Percentiles rank a stretch among this genome's conserved stretches.
Evolutionary conservation across 1,140 invertebrate species (phyloP).

Genomic region (Aethina tumida): DNA sequence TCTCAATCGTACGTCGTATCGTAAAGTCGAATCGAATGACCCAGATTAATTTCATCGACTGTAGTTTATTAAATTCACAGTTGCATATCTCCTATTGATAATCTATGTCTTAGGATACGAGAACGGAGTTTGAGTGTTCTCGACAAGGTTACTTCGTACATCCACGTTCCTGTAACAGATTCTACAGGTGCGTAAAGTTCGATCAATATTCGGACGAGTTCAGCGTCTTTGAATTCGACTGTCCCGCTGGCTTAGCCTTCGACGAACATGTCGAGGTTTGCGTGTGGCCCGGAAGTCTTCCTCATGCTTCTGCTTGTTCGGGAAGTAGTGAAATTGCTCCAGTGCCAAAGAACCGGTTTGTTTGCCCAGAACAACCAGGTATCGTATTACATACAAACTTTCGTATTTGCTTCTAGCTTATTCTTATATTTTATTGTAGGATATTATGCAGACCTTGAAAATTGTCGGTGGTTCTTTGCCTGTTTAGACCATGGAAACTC

Average conservation of each 20-base stretch:
- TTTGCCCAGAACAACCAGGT: constrained; percentile 52
- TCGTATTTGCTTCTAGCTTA: no score
- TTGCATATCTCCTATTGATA: constrained; percentile 19
- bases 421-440: constrained; percentile 38
- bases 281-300: constrained; percentile 67
- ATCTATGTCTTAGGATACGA: constrained; percentile 43
- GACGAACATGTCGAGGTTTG: constrained; percentile 71
- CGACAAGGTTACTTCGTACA: constrained; percentile 72
- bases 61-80: no score
- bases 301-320: constrained; percentile 59
- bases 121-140: constrained; percentile 64
- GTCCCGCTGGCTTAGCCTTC: constrained; percentile 66
- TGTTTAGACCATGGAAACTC: constrained; percentile 64
- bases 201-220: constrained; percentile 63
- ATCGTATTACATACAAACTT: no score
- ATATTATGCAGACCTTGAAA: constrained; percentile 70
- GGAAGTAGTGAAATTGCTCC: constrained; percentile 66
- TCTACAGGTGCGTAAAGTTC: constrained; percentile 77
- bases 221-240: constrained; percentile 75
- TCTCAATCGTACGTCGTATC: no score
- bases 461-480: constrained; percentile 80
- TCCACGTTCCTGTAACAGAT: constrained; percentile 66
- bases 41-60: no score
- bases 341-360: constrained; percentile 51
- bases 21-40: no score